Conservation (phyloP, 1,140 invertebrate genomes). For the Diabrotica undecimpunctata region DNA sequence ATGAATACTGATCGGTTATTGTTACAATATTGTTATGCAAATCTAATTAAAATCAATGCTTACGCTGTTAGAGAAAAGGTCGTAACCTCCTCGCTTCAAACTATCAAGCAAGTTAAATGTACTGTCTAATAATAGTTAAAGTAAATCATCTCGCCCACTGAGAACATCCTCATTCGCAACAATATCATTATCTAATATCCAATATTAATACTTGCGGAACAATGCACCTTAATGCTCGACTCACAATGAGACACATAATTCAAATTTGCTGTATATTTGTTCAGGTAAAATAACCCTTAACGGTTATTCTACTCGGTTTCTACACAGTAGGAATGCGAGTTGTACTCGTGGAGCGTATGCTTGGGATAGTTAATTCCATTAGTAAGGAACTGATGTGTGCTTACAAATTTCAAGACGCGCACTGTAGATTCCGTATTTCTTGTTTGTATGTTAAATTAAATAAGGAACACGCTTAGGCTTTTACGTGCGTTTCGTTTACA, state of each 20-base stretch:
- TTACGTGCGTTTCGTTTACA: too few species aligned
- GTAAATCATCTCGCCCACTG: constrained; percentile 11
- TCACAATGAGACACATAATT: constrained; percentile 25
- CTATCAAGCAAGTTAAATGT: too few species aligned
- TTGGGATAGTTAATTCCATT: constrained; percentile 9
- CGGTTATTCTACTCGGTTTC: constrained; percentile 7
- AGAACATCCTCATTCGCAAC: constrained; percentile 15
- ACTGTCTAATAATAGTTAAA: neutral
- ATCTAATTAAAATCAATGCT: too few species aligned
- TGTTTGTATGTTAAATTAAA: too few species aligned
- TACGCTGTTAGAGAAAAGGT: too few species aligned
- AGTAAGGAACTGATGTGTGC: neutral
- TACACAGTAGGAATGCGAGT: constrained; percentile 5
- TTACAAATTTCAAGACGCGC: too few species aligned
- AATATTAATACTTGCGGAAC: constrained; percentile 22
- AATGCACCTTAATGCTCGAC: constrained; percentile 19
- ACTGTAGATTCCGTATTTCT: too few species aligned
- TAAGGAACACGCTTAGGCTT: too few species aligned
- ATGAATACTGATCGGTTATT: too few species aligned
- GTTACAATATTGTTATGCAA: too few species aligned
- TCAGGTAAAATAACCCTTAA: constrained; percentile 15
- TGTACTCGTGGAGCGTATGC: constrained; percentile 5
- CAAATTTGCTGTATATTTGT: constrained; percentile 18
- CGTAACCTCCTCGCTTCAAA: too few species aligned
- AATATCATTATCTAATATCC: constrained; percentile 29